Conservation (phyloP, 2,113 vertebrate genomes). For the Otus sunia region DNA sequence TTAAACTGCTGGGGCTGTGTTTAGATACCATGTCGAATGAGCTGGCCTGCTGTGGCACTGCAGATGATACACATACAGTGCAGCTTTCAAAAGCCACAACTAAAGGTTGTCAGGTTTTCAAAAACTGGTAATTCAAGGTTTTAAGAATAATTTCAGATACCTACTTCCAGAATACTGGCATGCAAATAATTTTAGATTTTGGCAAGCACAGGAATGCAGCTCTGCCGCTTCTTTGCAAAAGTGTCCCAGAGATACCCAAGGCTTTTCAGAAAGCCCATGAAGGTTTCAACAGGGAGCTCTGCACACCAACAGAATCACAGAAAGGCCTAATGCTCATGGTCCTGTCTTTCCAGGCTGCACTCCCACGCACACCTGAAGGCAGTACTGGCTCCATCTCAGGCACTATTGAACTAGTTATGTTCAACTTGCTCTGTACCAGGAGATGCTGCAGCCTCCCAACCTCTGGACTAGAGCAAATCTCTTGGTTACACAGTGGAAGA, state of each 20-base stretch:
- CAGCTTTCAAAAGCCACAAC: neutral
- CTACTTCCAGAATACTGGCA: neutral
- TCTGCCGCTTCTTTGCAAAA: neutral
- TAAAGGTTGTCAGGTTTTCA: neutral
- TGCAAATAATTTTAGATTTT: neutral
- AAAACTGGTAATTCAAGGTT: neutral
- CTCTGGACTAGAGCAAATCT: neutral
- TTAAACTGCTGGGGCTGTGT: neutral
- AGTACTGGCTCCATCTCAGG: neutral
- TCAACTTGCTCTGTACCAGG: neutral
- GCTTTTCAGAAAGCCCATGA: neutral
- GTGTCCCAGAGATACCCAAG: neutral
- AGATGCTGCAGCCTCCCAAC: neutral
- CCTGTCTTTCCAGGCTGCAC: neutral
- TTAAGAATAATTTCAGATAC: neutral
- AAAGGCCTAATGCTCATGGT: neutral
- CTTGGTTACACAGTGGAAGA: neutral
- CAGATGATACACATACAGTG: fast-evolving
- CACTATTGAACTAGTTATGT: fast-evolving
- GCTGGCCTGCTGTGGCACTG: fast-evolving
- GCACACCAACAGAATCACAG: fast-evolving
- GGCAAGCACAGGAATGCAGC: neutral
- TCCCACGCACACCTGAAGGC: neutral
- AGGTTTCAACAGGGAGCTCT: neutral
- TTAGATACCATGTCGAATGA: fast-evolving